phyloP scores from a whole-genome alignment of 1,140 invertebrate genomes.

The Cylas formicarius region DNA sequence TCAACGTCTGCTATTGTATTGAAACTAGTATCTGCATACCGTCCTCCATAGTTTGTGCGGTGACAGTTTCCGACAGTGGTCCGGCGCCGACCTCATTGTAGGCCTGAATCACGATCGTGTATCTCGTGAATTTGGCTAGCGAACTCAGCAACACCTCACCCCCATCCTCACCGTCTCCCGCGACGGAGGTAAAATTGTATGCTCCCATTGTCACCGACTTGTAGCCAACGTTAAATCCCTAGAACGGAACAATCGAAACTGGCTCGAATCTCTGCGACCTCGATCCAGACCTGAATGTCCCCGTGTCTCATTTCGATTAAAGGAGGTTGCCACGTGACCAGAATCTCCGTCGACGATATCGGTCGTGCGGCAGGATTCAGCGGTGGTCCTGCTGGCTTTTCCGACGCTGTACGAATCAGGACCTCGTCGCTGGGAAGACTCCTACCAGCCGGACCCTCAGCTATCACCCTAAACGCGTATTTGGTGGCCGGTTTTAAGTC shows the following conservation, averaged over 20 bases:
- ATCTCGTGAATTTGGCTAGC: constrained; percentile 70
- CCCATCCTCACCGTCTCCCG: constrained; percentile 61
- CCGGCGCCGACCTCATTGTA: constrained; percentile 80
- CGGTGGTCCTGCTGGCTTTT: constrained; percentile 69
- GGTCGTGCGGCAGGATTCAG: constrained; percentile 61
- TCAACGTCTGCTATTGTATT: neutral
- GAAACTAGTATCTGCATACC: constrained; percentile 50
- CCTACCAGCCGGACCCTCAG: constrained; percentile 67
- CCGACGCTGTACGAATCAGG: constrained; percentile 63
- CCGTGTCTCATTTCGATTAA: constrained; percentile 61
- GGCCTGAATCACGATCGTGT: constrained; percentile 74
- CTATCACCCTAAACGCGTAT: constrained; percentile 63
- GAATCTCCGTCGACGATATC: constrained; percentile 66
- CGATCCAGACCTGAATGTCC: constrained; percentile 48
- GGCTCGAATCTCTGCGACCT: neutral
- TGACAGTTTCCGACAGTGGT: constrained; percentile 65
- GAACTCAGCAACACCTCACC: constrained; percentile 57
- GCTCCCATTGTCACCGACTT: constrained; percentile 41
- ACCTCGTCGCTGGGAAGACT: constrained; percentile 65
- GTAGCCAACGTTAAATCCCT: constrained; percentile 59
- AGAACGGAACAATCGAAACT: neutral
- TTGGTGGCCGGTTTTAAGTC: constrained; percentile 69
- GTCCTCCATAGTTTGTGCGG: constrained; percentile 74
- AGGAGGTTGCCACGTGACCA: constrained; percentile 71
- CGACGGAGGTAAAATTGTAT: constrained; percentile 62